Percentiles rank a stretch among this genome's conserved stretches.
Conservation (phyloP, 2,888 invertebrate species). For the Hybos culiciformis region DNA sequence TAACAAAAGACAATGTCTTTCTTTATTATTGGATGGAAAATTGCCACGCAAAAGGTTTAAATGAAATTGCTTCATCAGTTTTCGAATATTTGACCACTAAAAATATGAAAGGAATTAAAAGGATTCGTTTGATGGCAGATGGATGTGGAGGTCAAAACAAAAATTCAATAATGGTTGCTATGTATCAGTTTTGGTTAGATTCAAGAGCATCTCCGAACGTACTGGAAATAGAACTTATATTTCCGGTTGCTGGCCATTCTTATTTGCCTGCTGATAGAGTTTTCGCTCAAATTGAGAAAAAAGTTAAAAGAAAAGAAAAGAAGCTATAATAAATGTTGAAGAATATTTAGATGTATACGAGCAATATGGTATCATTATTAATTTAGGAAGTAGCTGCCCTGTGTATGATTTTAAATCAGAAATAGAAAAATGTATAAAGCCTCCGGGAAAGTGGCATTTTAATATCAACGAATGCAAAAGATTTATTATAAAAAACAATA, state of each 20-base stretch:
- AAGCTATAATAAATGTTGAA: slow-evolving; percentile 14
- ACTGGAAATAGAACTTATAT: slow-evolving; percentile 16
- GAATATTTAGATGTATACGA: slow-evolving; percentile 16
- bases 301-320: slow-evolving; percentile 15
- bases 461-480: slow-evolving; percentile 2
- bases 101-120: slow-evolving; percentile 6
- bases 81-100: slow-evolving; percentile 14
- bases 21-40: slow-evolving; percentile 23
- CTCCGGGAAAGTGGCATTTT: slow-evolving; percentile 4
- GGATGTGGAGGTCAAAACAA: slow-evolving; percentile 24
- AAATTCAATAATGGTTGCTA: slow-evolving; percentile 19
- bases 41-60: slow-evolving; percentile 20
- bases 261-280: slow-evolving; percentile 21
- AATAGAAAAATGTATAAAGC: slow-evolving; percentile 1
- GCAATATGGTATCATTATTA: slow-evolving; percentile 3
- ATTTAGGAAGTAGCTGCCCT: slow-evolving; percentile 2
- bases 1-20: slow-evolving; percentile 16
- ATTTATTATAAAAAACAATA: not conserved
- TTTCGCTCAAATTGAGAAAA: slow-evolving; percentile 20
- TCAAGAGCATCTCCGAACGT: slow-evolving; percentile 14
- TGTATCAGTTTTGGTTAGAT: slow-evolving; percentile 17
- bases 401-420: slow-evolving; percentile 2
- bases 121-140: slow-evolving; percentile 20
- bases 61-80: slow-evolving; percentile 22
- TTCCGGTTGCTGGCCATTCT: slow-evolving; percentile 20